A percentile compares a stretch with the other conserved stretches of the same genome.
These are phyloP conservation scores for Sminthurides aquaticus DNA, from an alignment of 2,888 invertebrate genomes.

Conservation along the genomic window DNA sequence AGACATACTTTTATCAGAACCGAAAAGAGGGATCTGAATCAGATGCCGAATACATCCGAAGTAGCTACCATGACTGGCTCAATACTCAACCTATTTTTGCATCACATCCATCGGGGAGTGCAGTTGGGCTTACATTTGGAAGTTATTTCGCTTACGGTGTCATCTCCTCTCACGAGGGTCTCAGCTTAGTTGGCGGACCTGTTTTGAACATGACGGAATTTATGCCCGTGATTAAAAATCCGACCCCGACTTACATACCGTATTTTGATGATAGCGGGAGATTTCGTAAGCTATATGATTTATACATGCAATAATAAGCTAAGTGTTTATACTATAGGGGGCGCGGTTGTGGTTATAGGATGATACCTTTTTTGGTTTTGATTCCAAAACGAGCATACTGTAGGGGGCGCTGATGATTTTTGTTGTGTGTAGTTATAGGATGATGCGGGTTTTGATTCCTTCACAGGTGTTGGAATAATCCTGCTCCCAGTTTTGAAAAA, in stretches of 20 bases:
- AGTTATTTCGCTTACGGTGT: slow-evolving; percentile 13
- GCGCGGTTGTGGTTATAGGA: too few species aligned
- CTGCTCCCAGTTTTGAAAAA: neutral
- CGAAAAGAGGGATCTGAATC: neutral
- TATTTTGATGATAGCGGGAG: slow-evolving; percentile 10
- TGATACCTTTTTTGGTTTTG: too few species aligned
- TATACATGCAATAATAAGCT: too few species aligned
- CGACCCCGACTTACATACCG: slow-evolving; percentile 3
- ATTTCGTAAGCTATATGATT: slow-evolving; percentile 5
- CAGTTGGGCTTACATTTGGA: slow-evolving; percentile 6
- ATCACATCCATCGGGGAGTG: slow-evolving; percentile 4
- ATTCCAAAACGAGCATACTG: too few species aligned
- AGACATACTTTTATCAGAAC: neutral
- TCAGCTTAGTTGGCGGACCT: neutral
- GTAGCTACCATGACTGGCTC: neutral
- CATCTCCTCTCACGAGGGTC: neutral
- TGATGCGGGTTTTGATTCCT: too few species aligned
- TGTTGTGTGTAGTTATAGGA: too few species aligned
- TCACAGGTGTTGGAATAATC: slow-evolving; percentile 9
- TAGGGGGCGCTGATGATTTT: too few species aligned
- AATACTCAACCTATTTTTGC: neutral
- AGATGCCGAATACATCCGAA: neutral
- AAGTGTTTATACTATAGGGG: too few species aligned
- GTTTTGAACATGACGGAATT: neutral
- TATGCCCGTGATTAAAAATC: too few species aligned